These are phyloP conservation scores for Phodopus roborovskii DNA, from an alignment of 2,113 vertebrate genomes.

Conservation along the genomic window DNA sequence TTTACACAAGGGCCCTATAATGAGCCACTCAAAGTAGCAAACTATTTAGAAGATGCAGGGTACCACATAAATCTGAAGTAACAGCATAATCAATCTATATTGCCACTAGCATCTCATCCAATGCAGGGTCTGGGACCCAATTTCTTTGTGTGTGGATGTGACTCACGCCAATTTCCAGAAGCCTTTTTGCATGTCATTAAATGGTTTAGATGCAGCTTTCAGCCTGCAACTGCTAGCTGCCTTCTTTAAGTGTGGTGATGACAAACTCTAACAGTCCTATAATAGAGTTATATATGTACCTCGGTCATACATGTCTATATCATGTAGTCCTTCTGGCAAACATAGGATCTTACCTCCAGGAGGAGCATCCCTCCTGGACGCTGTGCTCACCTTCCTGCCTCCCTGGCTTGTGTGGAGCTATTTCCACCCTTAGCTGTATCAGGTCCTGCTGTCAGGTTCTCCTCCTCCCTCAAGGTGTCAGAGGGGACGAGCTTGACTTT, in stretches of 20 bases:
- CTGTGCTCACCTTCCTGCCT: neutral
- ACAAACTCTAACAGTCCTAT: neutral
- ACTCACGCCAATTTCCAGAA: neutral
- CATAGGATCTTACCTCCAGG: neutral
- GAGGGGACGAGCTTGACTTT: neutral
- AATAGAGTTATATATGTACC: accelerated
- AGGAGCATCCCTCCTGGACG: neutral
- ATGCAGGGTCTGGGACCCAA: neutral
- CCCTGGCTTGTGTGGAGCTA: accelerated
- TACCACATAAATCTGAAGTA: neutral
- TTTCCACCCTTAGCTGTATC: no score
- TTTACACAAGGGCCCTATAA: neutral
- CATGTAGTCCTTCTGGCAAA: neutral
- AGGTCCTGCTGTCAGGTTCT: accelerated
- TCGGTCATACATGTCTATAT: no score
- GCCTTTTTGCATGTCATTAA: neutral
- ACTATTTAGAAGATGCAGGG: neutral
- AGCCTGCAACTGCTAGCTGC: neutral
- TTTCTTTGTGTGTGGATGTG: neutral
- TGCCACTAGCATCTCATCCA: neutral
- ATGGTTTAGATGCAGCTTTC: neutral
- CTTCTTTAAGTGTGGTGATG: neutral
- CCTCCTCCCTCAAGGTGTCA: accelerated
- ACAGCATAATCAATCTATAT: neutral
- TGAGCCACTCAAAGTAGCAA: neutral